Evolutionary conservation across 2,113 vertebrate species (phyloP).

Genomic region (mouse (Mus musculus)): GRCm39 chr9:57868501-57869000

Average conservation of each 20-base stretch:
- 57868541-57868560: slow-evolving; percentile 79
- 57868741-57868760: slow-evolving; percentile 83
- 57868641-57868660: slow-evolving; percentile 83
- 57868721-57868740: slow-evolving; percentile 84
- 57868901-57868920: not conserved
- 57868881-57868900: slow-evolving; percentile 62
- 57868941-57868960: not conserved
- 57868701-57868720: slow-evolving; percentile 84
- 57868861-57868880: slow-evolving; percentile 77
- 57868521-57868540: slow-evolving; percentile 45
- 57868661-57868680: slow-evolving; percentile 85
- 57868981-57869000: slow-evolving; percentile 21
- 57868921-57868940: not conserved
- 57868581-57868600: slow-evolving; percentile 86
- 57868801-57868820: not conserved
- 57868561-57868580: slow-evolving; percentile 89
- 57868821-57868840: not conserved
- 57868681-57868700: slow-evolving; percentile 83
- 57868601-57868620: slow-evolving; percentile 87
- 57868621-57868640: slow-evolving; percentile 80
- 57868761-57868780: slow-evolving; percentile 77
- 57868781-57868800: not conserved
- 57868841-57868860: slow-evolving; percentile 71
- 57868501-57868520: not conserved
- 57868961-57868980: not conserved